Evolutionary conservation across 2,888 invertebrate genomes (phyloP).

Genomic region (Unio pictorum): DNA sequence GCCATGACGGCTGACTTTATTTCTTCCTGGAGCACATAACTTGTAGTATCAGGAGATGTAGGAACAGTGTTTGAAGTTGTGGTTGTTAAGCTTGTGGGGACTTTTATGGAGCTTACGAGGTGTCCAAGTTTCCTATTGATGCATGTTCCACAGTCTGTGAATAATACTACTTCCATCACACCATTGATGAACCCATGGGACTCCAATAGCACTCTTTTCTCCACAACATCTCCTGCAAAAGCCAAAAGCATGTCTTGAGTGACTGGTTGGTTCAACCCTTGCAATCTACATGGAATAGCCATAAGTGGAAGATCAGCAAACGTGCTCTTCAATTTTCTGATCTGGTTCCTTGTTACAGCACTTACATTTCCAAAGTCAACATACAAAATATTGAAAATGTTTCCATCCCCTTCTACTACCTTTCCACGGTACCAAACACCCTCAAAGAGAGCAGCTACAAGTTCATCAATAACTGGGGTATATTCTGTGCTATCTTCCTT

Average conservation of each 20-base stretch:
- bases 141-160: constrained; percentile 7
- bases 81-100: too few species aligned
- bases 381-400: constrained; percentile 78
- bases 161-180: constrained; percentile 9
- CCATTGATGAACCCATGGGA: constrained; percentile 12
- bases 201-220: constrained; percentile 10
- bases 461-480: constrained; percentile 32
- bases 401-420: constrained; percentile 51
- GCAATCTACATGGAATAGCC: constrained; percentile 30
- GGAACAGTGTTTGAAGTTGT: too few species aligned
- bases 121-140: constrained; percentile 12
- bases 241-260: constrained; percentile 11
- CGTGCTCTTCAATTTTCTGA: constrained; percentile 53
- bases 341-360: constrained; percentile 75
- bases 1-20: constrained; percentile 11
- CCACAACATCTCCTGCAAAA: constrained; percentile 5
- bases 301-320: constrained; percentile 19
- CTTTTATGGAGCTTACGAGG: not conserved
- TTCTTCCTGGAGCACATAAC: not conserved
- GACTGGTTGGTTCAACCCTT: constrained; percentile 5
- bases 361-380: constrained; percentile 79
- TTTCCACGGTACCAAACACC: constrained; percentile 25
- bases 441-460: constrained; percentile 33
- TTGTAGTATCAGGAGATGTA: too few species aligned
- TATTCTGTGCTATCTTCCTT: constrained; percentile 4